These are phyloP conservation scores for Hipposideros armiger DNA, from an alignment of 2,113 vertebrate species.

Conservation along the genomic window DNA sequence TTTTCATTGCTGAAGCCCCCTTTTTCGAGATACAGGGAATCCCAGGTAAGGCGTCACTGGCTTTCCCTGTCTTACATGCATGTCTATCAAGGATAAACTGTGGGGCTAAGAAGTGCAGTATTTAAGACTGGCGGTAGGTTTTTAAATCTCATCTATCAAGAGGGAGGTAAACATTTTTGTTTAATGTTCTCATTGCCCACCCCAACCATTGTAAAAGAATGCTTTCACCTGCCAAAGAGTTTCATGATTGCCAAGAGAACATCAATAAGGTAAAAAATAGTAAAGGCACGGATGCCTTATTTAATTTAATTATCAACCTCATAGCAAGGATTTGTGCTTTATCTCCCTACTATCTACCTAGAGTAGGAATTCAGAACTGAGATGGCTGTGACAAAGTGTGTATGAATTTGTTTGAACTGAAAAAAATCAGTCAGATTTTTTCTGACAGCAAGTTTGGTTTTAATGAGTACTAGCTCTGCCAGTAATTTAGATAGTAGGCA, in stretches of 20 bases:
- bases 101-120: background rate
- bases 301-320: background rate
- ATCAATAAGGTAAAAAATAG: background rate
- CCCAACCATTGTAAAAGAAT: background rate
- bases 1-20: background rate
- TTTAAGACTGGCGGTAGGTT: background rate
- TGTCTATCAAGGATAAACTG: background rate
- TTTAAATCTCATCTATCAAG: background rate
- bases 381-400: background rate
- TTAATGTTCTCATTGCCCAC: background rate
- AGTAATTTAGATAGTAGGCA: background rate
- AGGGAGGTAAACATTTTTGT: background rate
- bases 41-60: background rate
- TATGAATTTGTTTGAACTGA: slow-evolving; percentile 24
- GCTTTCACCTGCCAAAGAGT: background rate
- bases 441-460: slow-evolving; percentile 46
- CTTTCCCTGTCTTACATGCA: background rate
- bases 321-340: background rate
- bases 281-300: background rate
- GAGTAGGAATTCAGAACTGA: background rate
- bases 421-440: background rate
- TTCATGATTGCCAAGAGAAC: background rate
- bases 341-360: background rate
- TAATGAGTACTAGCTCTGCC: background rate
- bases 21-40: background rate